Evolutionary conservation across 2,888 invertebrate species (phyloP), one percentile per base, ranked within the genome.

Genomic region (Trichogramma dendrolimi): DNA sequence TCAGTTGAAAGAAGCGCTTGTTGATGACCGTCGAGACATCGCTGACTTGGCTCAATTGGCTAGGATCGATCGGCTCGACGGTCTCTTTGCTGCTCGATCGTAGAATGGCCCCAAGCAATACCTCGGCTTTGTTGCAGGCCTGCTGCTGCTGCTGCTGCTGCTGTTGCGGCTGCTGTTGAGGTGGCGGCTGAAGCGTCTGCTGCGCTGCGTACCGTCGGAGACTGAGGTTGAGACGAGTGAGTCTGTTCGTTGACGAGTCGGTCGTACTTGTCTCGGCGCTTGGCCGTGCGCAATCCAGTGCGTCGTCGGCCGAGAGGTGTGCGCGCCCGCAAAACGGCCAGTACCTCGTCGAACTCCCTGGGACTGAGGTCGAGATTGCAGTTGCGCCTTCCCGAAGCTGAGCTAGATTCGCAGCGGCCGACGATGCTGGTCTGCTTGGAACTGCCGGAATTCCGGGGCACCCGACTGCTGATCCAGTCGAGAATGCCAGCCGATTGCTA

Each of bases 21-120:
- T 78, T 78, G 39, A 78, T 58, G 4, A 69, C 69, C 53, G 72
- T 63, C 2, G 75, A 73, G 40, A 75, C 54, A 6, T 69, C 72
- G 10, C 10, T 46, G 46, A 46, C n/a, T 46, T 46, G 8, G n/a
- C 46, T 46, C n/a, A 3, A 10, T 46, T n/a, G 10, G n/a, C 27
- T 27, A 27, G 27, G 27, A 27, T 27, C 27, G 27, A 27, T 27
- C 27, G 27, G 27, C 27, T 80, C 79, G 67, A 77, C 78, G 67
- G 80, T 82, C 14, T 60, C 63, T 39, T 61, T 68, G 11, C 63
- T 64, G 3, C 65, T 66, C 4, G 66, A 64, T 42, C 84, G 77
- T 71, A 85, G 79, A 66, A 85, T 84, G 58, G 85, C 85, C 66
- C 84, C 83, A 59, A 85, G 72, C 63, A 85, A 69, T 57, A 83